Evolutionary conservation across 1,140 invertebrate genomes (phyloP).

Genomic region (Xylocopa sonorina): DNA sequence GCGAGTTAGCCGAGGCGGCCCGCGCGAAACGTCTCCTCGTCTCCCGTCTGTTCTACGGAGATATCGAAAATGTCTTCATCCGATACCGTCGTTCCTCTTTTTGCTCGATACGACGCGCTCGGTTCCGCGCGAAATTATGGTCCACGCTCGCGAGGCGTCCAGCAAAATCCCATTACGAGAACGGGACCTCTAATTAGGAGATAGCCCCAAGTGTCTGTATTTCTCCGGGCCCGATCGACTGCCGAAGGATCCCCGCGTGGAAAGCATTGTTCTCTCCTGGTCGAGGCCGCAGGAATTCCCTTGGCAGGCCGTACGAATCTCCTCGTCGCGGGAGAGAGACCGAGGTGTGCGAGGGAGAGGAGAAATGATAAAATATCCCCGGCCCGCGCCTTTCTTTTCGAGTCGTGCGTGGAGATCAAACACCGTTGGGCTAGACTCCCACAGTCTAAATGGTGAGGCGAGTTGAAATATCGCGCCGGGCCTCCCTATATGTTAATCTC

Average conservation of each 20-base stretch:
- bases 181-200: constrained; percentile 2
- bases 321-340: constrained; percentile 58
- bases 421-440: constrained; percentile 66
- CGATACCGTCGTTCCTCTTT: no score
- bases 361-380: constrained; percentile 70
- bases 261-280: constrained; percentile 61
- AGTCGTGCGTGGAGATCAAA: constrained; percentile 68
- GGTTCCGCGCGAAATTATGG: no score
- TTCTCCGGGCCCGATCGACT: constrained; percentile 20
- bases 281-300: constrained; percentile 49
- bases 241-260: constrained; percentile 40
- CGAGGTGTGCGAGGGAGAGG: no score
- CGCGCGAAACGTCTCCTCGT: not conserved
- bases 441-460: constrained; percentile 67
- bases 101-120: no score
- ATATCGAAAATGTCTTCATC: no score
- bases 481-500: constrained; percentile 81
- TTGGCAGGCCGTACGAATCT: constrained; percentile 31
- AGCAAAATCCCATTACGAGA: not conserved
- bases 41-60: no score
- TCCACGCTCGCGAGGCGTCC: no score
- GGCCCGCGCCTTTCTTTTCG: constrained; percentile 65
- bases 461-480: constrained; percentile 80
- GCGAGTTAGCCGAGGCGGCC: not conserved
- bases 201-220: not conserved